These are phyloP conservation scores for Pyrrhosoma nymphula DNA, from an alignment of 2,888 invertebrate genomes.

Conservation along the genomic window DNA sequence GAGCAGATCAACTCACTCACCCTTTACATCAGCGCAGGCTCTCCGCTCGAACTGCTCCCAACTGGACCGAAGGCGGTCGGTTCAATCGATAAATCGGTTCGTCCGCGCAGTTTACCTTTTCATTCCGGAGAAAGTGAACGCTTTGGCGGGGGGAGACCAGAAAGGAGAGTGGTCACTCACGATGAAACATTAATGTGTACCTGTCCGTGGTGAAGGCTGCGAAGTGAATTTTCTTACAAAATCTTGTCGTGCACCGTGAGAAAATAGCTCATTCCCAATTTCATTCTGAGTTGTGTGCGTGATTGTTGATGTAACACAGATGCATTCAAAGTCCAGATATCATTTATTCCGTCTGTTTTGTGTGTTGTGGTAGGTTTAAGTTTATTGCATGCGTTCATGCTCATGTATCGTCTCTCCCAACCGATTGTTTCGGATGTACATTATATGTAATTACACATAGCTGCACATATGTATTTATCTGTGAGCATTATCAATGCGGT, in stretches of 20 bases:
- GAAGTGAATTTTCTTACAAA: background rate
- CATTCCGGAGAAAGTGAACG: conserved; percentile 15
- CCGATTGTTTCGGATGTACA: no score
- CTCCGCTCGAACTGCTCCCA: background rate
- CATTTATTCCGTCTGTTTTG: no score
- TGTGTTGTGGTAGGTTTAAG: no score
- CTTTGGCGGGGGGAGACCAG: background rate
- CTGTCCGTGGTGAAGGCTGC: background rate
- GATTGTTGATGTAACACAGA: no score
- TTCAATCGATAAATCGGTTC: background rate
- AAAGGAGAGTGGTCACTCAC: background rate
- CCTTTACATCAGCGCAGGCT: background rate
- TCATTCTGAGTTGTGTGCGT: no score
- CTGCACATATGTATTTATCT: no score
- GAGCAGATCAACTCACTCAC: background rate
- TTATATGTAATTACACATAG: no score
- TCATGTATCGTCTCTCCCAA: no score
- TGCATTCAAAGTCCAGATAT: no score
- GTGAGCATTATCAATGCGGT: no score
- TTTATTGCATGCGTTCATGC: no score
- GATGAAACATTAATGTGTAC: background rate
- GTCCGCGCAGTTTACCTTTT: background rate
- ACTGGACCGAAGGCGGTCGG: background rate
- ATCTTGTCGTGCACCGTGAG: background rate
- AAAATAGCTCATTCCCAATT: no score